Conservation (phyloP, 2,888 invertebrate species). For the Ichneumon xanthorius region DNA sequence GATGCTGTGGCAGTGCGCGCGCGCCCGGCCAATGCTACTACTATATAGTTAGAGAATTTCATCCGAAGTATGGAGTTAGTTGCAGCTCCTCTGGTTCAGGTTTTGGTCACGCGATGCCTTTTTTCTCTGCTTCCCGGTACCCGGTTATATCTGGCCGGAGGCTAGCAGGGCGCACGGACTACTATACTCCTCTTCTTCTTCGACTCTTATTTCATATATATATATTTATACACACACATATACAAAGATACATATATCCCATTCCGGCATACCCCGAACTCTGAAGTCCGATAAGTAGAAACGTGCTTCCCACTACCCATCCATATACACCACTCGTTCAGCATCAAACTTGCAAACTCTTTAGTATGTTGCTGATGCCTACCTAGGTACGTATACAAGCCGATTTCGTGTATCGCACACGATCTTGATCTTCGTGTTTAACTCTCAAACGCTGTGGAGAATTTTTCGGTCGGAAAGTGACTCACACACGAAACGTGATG, state of each 20-base stretch:
- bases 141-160: constrained; percentile 83
- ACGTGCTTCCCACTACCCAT: neutral
- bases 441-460: constrained; percentile 12
- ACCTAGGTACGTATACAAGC: neutral
- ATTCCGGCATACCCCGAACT: neutral
- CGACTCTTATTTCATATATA: constrained; percentile 51
- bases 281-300: constrained; percentile 24
- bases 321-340: neutral
- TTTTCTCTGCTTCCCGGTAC: constrained; percentile 84
- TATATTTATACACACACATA: neutral
- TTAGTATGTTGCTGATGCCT: constrained; percentile 16
- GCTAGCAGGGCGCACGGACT: constrained; percentile 72
- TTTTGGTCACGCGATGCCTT: constrained; percentile 84
- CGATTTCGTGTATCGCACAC: neutral
- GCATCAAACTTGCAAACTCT: constrained; percentile 3
- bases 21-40: constrained; percentile 61
- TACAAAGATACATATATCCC: neutral
- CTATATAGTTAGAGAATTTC: constrained; percentile 74
- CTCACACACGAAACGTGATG: constrained; percentile 19
- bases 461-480: constrained; percentile 1
- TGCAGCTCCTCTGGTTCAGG: constrained; percentile 81
- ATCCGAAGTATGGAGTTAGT: constrained; percentile 76
- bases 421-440: constrained; percentile 18
- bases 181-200: constrained; percentile 51
- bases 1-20: constrained; percentile 51